phyloP scores from a whole-genome alignment of 2,888 invertebrate genomes.

The Orthonychiurus folsomi region DNA sequence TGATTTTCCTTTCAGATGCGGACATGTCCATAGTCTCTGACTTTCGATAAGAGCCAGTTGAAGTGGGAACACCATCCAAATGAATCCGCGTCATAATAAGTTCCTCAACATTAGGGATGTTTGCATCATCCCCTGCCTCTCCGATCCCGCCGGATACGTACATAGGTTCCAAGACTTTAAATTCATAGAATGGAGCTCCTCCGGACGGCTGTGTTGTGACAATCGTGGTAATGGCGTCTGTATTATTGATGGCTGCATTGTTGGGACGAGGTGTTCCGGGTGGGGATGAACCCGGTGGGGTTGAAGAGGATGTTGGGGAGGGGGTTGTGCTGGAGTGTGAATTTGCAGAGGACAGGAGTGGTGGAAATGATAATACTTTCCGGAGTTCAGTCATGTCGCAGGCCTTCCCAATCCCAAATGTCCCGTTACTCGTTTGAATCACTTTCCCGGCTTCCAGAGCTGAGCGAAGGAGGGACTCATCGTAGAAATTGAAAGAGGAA shows the following conservation, averaged over 20 bases:
- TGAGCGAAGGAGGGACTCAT: conserved; percentile 35
- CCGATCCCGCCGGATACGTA: neutral
- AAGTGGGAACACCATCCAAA: conserved; percentile 16
- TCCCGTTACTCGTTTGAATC: neutral
- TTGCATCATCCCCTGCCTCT: conserved; percentile 28
- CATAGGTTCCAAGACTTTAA: conserved; percentile 35
- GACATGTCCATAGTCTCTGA: conserved; percentile 1
- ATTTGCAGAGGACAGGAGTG: conserved; percentile 15
- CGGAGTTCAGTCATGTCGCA: conserved; percentile 37
- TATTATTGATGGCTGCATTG: neutral
- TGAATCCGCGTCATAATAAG: conserved; percentile 36
- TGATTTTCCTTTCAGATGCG: conserved; percentile 33
- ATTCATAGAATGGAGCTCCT: conserved; percentile 30
- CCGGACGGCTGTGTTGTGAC: neutral
- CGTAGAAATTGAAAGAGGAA: conserved; percentile 23
- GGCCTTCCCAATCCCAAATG: neutral
- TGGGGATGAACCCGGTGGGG: neutral
- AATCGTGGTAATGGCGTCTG: neutral
- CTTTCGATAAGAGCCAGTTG: neutral
- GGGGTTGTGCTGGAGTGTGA: conserved; percentile 10
- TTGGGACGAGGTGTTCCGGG: neutral
- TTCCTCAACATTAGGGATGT: conserved; percentile 40
- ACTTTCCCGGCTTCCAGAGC: conserved; percentile 34
- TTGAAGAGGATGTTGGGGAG: conserved; percentile 15
- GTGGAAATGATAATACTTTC: conserved; percentile 39